Conservation (phyloP, 2,888 invertebrate species). For the Drosophila austrosaltans region DNA sequence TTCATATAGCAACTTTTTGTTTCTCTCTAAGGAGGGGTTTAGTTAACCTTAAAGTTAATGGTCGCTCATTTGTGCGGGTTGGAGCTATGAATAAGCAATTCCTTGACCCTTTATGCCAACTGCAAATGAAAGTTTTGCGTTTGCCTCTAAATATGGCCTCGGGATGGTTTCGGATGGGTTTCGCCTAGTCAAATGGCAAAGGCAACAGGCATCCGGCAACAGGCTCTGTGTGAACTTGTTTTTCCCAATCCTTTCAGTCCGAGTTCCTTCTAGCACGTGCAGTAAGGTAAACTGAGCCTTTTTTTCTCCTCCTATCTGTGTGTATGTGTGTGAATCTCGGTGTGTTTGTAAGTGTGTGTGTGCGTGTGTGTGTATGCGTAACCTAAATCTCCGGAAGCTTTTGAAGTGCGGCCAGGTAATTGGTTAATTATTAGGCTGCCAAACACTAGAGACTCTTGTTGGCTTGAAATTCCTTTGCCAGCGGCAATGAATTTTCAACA, state of each 20-base stretch:
- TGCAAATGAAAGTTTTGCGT: constrained; percentile 51
- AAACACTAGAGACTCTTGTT: constrained; percentile 22
- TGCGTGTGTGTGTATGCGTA: constrained; percentile 16
- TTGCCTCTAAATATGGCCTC: constrained; percentile 24
- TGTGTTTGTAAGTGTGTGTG: neutral
- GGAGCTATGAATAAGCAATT: constrained; percentile 74
- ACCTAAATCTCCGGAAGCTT: constrained; percentile 25
- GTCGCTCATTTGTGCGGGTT: constrained; percentile 62
- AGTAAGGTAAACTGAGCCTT: constrained; percentile 15
- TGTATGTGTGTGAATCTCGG: neutral
- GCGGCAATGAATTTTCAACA: constrained; percentile 23
- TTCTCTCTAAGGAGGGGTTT: constrained; percentile 11
- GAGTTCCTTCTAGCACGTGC: constrained; percentile 24
- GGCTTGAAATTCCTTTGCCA: constrained; percentile 11
- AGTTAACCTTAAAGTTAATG: constrained; percentile 48
- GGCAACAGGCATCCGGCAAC: constrained; percentile 25
- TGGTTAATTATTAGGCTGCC: constrained; percentile 72
- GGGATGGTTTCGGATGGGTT: constrained; percentile 7
- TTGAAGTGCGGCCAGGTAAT: constrained; percentile 66
- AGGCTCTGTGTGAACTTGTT: constrained; percentile 8
- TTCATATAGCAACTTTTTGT: constrained; percentile 3
- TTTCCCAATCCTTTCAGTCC: constrained; percentile 2
- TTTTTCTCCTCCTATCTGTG: constrained; percentile 5
- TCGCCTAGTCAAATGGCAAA: constrained; percentile 33
- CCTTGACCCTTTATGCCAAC: constrained; percentile 26